Conservation (phyloP, 2,888 invertebrate genomes). For the Mechanitis mazaeus region DNA sequence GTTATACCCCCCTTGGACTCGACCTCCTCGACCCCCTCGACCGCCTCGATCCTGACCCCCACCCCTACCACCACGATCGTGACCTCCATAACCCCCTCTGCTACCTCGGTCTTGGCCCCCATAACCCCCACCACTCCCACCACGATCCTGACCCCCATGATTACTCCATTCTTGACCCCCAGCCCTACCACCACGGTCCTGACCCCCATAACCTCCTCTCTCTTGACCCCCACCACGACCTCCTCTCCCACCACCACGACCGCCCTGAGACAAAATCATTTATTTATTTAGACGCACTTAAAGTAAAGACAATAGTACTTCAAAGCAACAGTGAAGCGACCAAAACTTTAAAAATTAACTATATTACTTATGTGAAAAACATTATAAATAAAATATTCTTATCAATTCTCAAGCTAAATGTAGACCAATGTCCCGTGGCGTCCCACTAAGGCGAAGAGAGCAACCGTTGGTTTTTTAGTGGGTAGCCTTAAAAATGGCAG, state of each 20-base stretch:
- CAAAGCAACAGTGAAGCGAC: too few relatives aligned
- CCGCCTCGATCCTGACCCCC: slow-evolving; percentile 34
- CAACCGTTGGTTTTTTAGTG: too few relatives aligned
- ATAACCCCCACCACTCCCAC: slow-evolving; percentile 42
- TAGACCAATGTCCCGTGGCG: too few relatives aligned
- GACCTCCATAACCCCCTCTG: slow-evolving; percentile 41
- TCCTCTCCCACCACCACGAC: slow-evolving; percentile 68
- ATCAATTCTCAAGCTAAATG: too few relatives aligned
- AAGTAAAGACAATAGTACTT: too few relatives aligned
- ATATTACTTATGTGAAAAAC: too few relatives aligned
- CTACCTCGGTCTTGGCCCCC: slow-evolving; percentile 35
- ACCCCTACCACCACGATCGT: slow-evolving; percentile 48
- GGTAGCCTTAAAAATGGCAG: too few relatives aligned
- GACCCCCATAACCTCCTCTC: slow-evolving; percentile 43
- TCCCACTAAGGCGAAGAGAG: too few relatives aligned
- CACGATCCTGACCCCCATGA: slow-evolving; percentile 39
- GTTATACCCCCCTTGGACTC: slow-evolving; percentile 58
- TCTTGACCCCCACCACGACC: slow-evolving; percentile 42
- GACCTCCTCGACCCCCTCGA: slow-evolving; percentile 41
- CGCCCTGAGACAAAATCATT: slow-evolving; percentile 40
- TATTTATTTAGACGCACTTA: too few relatives aligned
- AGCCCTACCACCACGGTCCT: slow-evolving; percentile 48
- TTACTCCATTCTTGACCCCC: slow-evolving; percentile 33
- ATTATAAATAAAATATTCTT: too few relatives aligned
- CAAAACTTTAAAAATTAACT: too few relatives aligned